These are phyloP conservation scores for Molorchus minor DNA, from an alignment of 2,888 invertebrate genomes.

Conservation along the genomic window DNA sequence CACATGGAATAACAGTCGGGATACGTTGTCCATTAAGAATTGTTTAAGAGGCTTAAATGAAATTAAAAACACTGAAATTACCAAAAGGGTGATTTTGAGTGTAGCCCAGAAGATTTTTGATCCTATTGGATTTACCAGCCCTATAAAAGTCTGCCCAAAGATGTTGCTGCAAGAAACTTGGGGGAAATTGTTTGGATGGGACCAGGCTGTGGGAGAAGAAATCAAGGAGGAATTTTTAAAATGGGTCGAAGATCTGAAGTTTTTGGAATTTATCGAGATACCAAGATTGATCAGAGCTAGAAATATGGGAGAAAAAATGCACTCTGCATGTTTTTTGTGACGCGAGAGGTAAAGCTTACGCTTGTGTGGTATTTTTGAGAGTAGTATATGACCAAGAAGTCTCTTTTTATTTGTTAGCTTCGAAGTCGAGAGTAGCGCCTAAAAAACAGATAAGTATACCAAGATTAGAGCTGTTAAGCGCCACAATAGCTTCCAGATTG, in stretches of 20 bases:
- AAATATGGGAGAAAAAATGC: no score
- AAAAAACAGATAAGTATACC: no score
- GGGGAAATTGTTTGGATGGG: constrained; percentile 11
- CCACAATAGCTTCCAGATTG: no score
- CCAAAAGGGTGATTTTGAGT: constrained; percentile 21
- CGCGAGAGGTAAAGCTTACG: no score
- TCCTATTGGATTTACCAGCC: constrained; percentile 32
- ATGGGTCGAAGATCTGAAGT: not conserved
- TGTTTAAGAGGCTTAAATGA: constrained; percentile 6
- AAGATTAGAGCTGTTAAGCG: no score
- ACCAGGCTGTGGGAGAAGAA: not conserved
- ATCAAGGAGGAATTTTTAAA: not conserved
- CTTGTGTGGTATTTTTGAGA: no score
- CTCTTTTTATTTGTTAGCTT: no score
- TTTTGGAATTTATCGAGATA: not conserved
- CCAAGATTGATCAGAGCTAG: not conserved
- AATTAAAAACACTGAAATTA: constrained; percentile 8
- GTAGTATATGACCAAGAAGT: no score
- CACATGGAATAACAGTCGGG: constrained; percentile 21
- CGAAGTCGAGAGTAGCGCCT: no score
- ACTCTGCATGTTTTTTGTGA: no score
- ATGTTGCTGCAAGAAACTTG: constrained; percentile 27
- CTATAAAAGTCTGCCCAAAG: constrained; percentile 32
- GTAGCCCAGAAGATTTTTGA: constrained; percentile 31
- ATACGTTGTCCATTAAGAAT: constrained; percentile 13